Conservation (phyloP, 2,888 invertebrate genomes). For the Miltochrista miniata region DNA sequence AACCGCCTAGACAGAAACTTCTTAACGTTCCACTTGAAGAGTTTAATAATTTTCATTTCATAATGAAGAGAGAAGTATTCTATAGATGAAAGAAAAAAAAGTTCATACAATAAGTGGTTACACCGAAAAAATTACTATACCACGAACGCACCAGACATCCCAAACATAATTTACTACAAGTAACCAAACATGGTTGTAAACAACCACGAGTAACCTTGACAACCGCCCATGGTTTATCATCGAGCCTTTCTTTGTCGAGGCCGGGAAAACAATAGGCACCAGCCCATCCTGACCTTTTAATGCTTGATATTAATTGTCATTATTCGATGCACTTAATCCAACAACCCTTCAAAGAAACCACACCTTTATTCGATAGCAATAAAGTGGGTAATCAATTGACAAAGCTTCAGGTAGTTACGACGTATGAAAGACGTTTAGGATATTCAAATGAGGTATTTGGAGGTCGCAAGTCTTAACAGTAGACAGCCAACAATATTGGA, state of each 20-base stretch:
- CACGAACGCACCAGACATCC: conserved; percentile 33
- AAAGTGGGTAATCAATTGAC: conserved; percentile 24
- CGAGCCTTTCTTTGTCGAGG: conserved; percentile 75
- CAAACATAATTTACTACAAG: conserved; percentile 41
- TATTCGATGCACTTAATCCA: conserved; percentile 47
- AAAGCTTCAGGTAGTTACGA: conserved; percentile 32
- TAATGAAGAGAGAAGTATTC: no score
- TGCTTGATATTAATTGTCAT: conserved; percentile 61
- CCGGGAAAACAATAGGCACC: conserved; percentile 66
- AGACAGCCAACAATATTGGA: conserved; percentile 75
- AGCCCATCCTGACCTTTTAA: conserved; percentile 69
- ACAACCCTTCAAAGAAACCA: conserved; percentile 17
- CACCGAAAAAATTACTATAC: conserved; percentile 8
- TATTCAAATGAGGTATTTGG: conserved; percentile 81
- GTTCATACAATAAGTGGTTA: conserved; percentile 14
- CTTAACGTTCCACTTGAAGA: no score
- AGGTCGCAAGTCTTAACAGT: conserved; percentile 68
- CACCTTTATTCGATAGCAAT: conserved; percentile 6
- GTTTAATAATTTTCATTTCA: no score
- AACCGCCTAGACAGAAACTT: no score
- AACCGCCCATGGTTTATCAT: conserved; percentile 65
- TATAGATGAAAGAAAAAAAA: background rate
- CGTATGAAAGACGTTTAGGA: conserved; percentile 34
- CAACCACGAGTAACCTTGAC: conserved; percentile 69
- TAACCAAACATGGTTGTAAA: conserved; percentile 33